Evolutionary conservation across 2,888 invertebrate species (phyloP), one percentile per base, ranked within the genome.

Genomic region (Noctua comes): DNA sequence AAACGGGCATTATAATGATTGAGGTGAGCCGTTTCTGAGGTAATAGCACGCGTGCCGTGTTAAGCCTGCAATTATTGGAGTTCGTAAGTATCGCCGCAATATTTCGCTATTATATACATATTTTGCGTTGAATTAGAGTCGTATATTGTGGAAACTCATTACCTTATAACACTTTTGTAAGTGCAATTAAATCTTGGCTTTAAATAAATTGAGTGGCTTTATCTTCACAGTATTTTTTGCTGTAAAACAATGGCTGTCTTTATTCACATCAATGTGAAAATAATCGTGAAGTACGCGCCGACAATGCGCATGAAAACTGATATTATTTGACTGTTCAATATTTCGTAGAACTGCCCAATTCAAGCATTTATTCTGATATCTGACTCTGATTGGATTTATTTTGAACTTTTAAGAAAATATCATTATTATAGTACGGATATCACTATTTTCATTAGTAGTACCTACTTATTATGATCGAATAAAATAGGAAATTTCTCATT

Each of bases 41-140:
- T 93, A 93, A 93, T 91, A 92, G 91, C 91, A 92, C 92, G 93
- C 92, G 93, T 93, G 92, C 90, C 88, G 86, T 88, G 90, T 90
- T 93, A 94, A 93, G 93, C 93, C 92, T 88, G 92, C 93, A 93
- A 94, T 95, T 93, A 95, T 94, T 91, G 92, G 91, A 92, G 90
- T 93, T 94, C 91, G 93, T 94, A 94, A 93, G 92, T 92, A 93
- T 92, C 89, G 90, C 88, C 85, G 87, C 88, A 91, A 91, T 93
- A 93, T 93, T 89, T 86, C 92, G 92, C 91, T 91, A 89, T 88
- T 90, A n/a, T 57, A 57, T 40, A 40, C 40, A 40, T 57, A 87
- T 91, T 91, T 91, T 91, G 91, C 92, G 91, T 89, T 91, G 88
- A 76, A 85, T 80, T 84, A 80, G 82, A 81, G 81, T 82, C 79